Percentiles rank a stretch among this genome's conserved stretches.
Conservation (phyloP, 2,797 vertebrate species). For the Rhinophrynus dorsalis region DNA sequence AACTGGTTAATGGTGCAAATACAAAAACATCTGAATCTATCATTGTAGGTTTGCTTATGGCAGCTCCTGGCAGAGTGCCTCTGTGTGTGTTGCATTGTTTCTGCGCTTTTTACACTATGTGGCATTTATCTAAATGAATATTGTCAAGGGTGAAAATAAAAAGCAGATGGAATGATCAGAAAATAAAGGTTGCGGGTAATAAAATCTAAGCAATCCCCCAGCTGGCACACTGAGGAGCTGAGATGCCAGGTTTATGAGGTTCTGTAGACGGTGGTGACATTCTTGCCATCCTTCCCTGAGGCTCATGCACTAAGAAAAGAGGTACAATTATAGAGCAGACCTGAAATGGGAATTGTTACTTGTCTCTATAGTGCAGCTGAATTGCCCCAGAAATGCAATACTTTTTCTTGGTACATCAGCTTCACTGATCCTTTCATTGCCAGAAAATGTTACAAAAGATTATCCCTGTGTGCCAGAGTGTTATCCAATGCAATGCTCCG, state of each 20-base stretch:
- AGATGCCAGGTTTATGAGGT: not conserved
- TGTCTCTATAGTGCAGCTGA: no score
- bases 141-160: conserved; percentile 22
- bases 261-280: not conserved
- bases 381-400: no score
- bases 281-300: not conserved
- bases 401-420: no score
- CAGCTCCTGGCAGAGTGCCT: not conserved
- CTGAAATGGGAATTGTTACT: no score
- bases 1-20: not conserved
- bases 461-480: no score
- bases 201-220: conserved; percentile 14
- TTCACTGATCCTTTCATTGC: no score
- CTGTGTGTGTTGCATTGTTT: not conserved
- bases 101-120: not conserved
- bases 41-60: not conserved
- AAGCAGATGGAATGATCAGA: conserved; percentile 39
- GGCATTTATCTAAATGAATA: conserved; percentile 43
- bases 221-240: conserved; percentile 1
- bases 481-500: no score
- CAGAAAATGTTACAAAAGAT: no score
- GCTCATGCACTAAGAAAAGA: no score
- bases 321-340: no score
- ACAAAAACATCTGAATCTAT: not conserved
- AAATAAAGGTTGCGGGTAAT: conserved; percentile 39